Evolutionary conservation across 2,113 vertebrate species (phyloP), one percentile per base, ranked within the genome.

Genomic region (Tachysurus vachellii): DNA sequence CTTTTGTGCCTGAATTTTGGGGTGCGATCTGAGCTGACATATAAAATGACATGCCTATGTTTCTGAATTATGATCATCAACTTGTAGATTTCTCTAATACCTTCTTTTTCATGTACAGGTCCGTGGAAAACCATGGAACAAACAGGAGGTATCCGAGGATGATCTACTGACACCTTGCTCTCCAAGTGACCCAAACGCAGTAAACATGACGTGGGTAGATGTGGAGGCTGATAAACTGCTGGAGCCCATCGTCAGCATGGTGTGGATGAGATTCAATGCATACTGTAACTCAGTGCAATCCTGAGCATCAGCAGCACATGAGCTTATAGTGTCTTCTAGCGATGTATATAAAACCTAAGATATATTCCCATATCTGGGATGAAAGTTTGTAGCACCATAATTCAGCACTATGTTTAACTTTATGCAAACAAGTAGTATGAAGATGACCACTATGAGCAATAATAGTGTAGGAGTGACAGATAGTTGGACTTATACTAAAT

Each of bases 141-240:
- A 96, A 80, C 96, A 96, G 5, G 91, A 91, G 66, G 17, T 0
- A 0, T 62, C 94, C 2, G 94, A 96, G 7, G 95, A 98, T 17
- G 96, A 98, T 76, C 93, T 99, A 73, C 93, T 96, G 80, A 99
- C 96, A 0, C 98, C 98, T 0, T 99, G 97, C 85, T 98, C 96
- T 80, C 96, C 97, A 0, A 96, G 95, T 28, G 98, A 99, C 85
- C 93, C 96, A 21, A 92, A 81, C n/a, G 97, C 96, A 87, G 14
- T 91, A 28, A 92, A 95, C 91, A 98, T 99, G 97, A 97, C 96
- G 0, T 99, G 98, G 98, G 94, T 97, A 93, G 96, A 98, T 0
- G 95, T 99, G 16, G 95, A 96, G 47, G 95, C 96, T 14, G 97
- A 98, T 87, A 96, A 97, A 91, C 96, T 99, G 73, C 84, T 97